Base-by-base conservation (phyloP, 2,113 vertebrate genomes). In the Phrynocephalus versicolor region DNA sequence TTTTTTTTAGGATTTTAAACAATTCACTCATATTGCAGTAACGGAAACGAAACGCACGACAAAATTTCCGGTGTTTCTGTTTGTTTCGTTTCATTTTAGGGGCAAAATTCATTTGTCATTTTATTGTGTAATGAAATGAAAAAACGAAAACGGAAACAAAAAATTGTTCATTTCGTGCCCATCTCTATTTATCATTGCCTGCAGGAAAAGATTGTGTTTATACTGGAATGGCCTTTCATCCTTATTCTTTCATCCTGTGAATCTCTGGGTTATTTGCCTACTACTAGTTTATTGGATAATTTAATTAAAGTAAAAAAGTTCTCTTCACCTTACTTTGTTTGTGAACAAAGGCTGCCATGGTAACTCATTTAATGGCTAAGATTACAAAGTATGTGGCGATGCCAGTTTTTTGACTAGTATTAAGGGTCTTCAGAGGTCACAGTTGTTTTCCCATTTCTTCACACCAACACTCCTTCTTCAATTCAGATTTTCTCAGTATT, bases 191-290 rank as follows among this genome's bases (percentile, higher is more conserved):
- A 45, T 67, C 16, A 69, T 69, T 69, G 57, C 57, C 33, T 78
- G 16, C 33, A 86, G 41, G 39, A 57, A 37, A 67, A 33, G 62
- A 13, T 84, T 76, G 39, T 35, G 33, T 75, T 76, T 19, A 51
- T 62, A 33, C 27, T 58, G 23, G 30, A 74, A 81, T 51, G 74
- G 7, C 80, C n/a, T 73, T 73, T 74, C 77, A 82, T 82, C 67
- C 62, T 19, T 16, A 41, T 70, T 69, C n/a, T n/a, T n/a, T n/a
- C 23, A 71, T 71, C 37, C 39, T 30, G 13, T 35, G 67, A 27
- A 78, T 39, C 65, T 60, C 9, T 85, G 64, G 33, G 65, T 71
- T 58, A 71, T 65, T 41, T 16, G 19, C 33, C 12, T 27, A 60
- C 25, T 64, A 83, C 72, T 79, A 19, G 55, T 58, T 39, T 77